Evolutionary conservation across 2,888 invertebrate species (phyloP), one percentile per base, ranked within the genome.

Genomic region (Heliothis peltigera): DNA sequence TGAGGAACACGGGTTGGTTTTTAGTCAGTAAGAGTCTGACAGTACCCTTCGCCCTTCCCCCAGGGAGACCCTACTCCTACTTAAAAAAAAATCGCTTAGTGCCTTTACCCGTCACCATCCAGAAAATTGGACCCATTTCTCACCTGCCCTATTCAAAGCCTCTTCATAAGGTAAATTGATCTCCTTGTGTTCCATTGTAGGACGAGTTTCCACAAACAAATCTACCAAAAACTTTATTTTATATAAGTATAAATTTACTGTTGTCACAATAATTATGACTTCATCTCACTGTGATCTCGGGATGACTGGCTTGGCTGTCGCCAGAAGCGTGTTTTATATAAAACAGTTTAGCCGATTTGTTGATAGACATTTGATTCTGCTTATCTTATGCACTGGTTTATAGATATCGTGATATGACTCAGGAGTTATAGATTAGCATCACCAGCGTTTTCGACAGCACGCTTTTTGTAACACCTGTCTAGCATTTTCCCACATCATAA

Each of bases 61-160:
- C n/a, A n/a, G n/a, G n/a, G n/a, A n/a, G n/a, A n/a, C n/a, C n/a
- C n/a, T n/a, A n/a, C n/a, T n/a, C n/a, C n/a, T n/a, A n/a, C n/a
- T 25, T 25, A 48, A 43, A 53, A 59, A 17, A 39, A 22, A 25
- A 32, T 15, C 1, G n/a, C 2, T 43, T 4, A 3, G 4, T 10
- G 4, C 10, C 19, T 4, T n/a, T 17, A n/a, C 18, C 8, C 8
- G 8, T 2, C 43, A 7, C 43, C 10, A 19, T 17, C 43, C 39
- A 39, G 39, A 4, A 5, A 1, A 10, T 32, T 39, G 32, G 32
- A 12, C 32, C 15, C 5, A 5, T 35, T n/a, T 39, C 39, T 39
- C n/a, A 90, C 91, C 91, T 63, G 90, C 86, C 85, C 87, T 84
- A 44, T 77, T 75, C 39, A 91, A 69, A 0, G 91, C 91, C 53